phyloP scores from a whole-genome alignment of 2,113 vertebrate species.

The Myrmecophaga tridactyla region DNA sequence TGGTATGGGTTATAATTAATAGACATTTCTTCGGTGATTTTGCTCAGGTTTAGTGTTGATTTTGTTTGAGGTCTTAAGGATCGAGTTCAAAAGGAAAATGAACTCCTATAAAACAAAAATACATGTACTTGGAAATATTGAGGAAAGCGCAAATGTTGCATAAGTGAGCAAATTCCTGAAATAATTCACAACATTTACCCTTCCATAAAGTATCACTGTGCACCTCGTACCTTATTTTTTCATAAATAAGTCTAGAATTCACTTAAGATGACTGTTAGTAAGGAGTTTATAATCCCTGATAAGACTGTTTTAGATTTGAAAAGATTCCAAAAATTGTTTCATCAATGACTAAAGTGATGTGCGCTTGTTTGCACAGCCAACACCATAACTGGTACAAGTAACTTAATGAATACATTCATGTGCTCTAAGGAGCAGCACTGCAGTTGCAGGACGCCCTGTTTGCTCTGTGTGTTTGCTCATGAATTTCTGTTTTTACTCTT shows the following conservation, averaged over 20 bases:
- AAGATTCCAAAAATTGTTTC: slow-evolving; percentile 40
- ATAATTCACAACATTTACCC: slow-evolving; percentile 63
- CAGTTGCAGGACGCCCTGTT: neutral
- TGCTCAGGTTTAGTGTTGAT: slow-evolving; percentile 63
- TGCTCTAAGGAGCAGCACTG: neutral
- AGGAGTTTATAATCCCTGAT: slow-evolving; percentile 43
- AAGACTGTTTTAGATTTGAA: slow-evolving; percentile 40
- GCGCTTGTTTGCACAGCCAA: slow-evolving; percentile 34
- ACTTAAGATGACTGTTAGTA: slow-evolving; percentile 36
- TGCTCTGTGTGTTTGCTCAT: slow-evolving; percentile 42
- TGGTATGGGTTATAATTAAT: slow-evolving; percentile 75
- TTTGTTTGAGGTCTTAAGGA: slow-evolving; percentile 70
- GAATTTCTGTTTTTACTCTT: neutral
- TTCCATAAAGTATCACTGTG: slow-evolving; percentile 67
- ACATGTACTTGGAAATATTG: slow-evolving; percentile 49
- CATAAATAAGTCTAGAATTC: slow-evolving; percentile 51
- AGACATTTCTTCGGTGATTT: slow-evolving; percentile 63
- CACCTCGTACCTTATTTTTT: slow-evolving; percentile 44
- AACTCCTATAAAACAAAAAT: slow-evolving; percentile 46
- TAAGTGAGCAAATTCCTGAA: slow-evolving; percentile 73
- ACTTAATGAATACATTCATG: neutral
- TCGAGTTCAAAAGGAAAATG: slow-evolving; percentile 66
- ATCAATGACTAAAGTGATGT: neutral
- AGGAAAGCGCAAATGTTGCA: slow-evolving; percentile 69
- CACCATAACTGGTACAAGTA: slow-evolving; percentile 8